Conservation (phyloP, 2,113 vertebrate genomes). For the Neodon shergylaensis region DNA sequence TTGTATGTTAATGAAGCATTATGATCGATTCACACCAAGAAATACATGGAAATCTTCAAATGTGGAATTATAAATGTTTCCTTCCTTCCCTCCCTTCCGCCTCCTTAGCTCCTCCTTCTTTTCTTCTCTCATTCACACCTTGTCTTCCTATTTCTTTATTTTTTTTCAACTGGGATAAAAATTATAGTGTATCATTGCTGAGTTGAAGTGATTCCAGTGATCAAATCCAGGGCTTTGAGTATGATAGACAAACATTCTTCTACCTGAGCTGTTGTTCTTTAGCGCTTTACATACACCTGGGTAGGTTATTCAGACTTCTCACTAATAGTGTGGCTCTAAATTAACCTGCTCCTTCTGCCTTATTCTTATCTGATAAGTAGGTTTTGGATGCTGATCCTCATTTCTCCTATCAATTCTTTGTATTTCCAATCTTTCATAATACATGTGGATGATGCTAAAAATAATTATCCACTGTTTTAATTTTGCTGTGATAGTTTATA, state of each 20-base stretch:
- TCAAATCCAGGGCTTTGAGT: too few relatives aligned
- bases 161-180: background rate
- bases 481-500: background rate
- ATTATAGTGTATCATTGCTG: background rate
- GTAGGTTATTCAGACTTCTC: background rate
- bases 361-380: background rate
- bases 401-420: background rate
- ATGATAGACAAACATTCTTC: background rate
- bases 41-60: background rate
- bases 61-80: background rate
- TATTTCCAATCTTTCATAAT: background rate
- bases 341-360: background rate
- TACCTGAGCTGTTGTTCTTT: background rate
- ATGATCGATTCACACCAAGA: background rate
- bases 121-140: background rate
- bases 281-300: background rate
- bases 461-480: background rate
- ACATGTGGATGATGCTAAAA: background rate
- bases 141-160: background rate
- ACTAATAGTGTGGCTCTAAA: background rate
- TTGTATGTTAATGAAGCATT: background rate
- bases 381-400: background rate
- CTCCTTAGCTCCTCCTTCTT: background rate
- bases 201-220: background rate
- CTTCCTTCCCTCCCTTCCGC: rapidly evolving